Base-by-base conservation (phyloP, 2,113 vertebrate species). In the Tichodroma muraria region DNA sequence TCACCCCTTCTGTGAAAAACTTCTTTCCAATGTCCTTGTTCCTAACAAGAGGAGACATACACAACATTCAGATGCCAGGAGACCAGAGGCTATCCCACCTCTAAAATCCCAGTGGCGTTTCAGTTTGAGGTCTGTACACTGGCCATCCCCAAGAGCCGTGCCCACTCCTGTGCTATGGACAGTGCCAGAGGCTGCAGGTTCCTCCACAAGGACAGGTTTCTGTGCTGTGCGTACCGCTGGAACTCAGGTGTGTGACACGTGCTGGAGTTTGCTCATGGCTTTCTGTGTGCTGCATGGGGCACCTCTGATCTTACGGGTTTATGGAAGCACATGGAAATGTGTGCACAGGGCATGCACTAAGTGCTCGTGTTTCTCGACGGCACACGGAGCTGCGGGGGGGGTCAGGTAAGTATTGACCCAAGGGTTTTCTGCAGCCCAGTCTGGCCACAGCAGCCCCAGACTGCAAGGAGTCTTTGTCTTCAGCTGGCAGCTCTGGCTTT, bases 281-380 rank as follows among this genome's bases (percentile, higher is more conserved):
- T 73, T 35, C 47, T 3, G 15, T 20, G 10, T 15, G 61, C 66
- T 47, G 61, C 88, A 7, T 4, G 7, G 37, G 42, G 18, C 59
- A 5, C 19, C 6, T 8, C 8, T 8, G 23, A 28, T 53, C 15
- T 31, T 12, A 10, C 0, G 3, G 82, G 8, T 45, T 45, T 25
- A 5, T 2, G 8, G 68, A 63, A 63, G 59, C 13, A 4, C 28
- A 4, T 0, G 72, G 88, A 33, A 72, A 31, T 3, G 52, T 5
- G n/a, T 3, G 42, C 4, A 7, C n/a, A 10, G 22, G 57, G 42
- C 37, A 40, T 1, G n/a, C 4, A 1, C 16, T 12, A 3, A 70
- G 59, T 0, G 3, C 30, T 5, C 3, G 1, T 0, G 0, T 45
- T 44, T 53, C 65, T 40, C 45, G 50, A 16, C 0, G 0, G 45